Percentiles rank a stretch among this genome's conserved stretches.
phyloP scores from a whole-genome alignment of 2,888 invertebrate genomes.

The Nomada fabriciana region DNA sequence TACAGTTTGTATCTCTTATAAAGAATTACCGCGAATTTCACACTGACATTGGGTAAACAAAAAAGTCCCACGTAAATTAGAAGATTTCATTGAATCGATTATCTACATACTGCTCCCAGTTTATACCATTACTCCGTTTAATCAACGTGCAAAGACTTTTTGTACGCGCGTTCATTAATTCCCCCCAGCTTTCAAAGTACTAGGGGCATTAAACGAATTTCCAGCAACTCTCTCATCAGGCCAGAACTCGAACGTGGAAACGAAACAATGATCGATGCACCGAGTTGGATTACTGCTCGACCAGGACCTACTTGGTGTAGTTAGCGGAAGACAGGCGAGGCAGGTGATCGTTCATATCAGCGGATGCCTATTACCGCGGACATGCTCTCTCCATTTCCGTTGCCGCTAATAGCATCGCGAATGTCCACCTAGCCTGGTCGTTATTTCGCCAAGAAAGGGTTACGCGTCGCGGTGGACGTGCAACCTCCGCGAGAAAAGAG shows the following conservation, averaged over 20 bases:
- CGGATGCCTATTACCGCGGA: slow-evolving; percentile 27
- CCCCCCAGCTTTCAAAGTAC: too few species aligned
- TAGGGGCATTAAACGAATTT: neutral
- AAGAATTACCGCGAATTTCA: too few species aligned
- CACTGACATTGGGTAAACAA: too few species aligned
- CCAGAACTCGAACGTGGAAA: neutral
- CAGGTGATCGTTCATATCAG: slow-evolving; percentile 24
- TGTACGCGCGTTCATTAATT: too few species aligned
- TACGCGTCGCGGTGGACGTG: neutral
- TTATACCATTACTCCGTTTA: too few species aligned
- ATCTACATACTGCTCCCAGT: too few species aligned
- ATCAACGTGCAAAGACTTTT: too few species aligned
- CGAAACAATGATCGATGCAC: slow-evolving; percentile 22
- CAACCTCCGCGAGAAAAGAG: neutral
- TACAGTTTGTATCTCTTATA: too few species aligned
- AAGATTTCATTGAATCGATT: too few species aligned
- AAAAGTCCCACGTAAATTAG: too few species aligned
- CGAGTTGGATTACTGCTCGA: slow-evolving; percentile 12
- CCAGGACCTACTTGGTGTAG: neutral
- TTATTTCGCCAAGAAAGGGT: slow-evolving; percentile 10
- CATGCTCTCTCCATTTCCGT: slow-evolving; percentile 38
- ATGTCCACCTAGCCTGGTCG: neutral
- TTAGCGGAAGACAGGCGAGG: neutral
- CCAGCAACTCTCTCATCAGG: neutral
- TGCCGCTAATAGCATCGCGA: slow-evolving; percentile 21